Evolutionary conservation across 2,113 vertebrate genomes (phyloP), one percentile per base, ranked within the genome.

Genomic region (Hiodon alosoides): DNA sequence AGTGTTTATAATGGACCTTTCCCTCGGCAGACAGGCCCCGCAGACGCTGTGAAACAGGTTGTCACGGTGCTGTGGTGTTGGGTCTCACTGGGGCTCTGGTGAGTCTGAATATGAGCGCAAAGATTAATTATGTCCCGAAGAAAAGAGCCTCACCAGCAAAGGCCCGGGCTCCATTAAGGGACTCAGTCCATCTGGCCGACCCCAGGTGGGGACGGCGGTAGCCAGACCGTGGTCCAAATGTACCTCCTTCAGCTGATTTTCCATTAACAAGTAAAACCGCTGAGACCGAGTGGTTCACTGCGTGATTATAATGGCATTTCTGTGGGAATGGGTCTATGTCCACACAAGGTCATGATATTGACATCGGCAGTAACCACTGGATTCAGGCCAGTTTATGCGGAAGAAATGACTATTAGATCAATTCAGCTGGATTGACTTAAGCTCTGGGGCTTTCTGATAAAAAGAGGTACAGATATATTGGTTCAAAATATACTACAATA

Each of bases 401-500:
- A 17, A 47, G 46, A 66, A 66, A 85, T 76, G 82, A 81, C 85
- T 85, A 74, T 86, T 85, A 86, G 87, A 90, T 89, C 86, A 81
- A 87, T 90, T 80, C 71, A 81, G 85, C 86, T 86, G 88, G 88
- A 89, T 89, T 80, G 86, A 87, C 89, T 90, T 87, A 89, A 87
- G 86, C 86, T 88, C 79, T 79, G 81, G 85, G 85, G 81, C 76
- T 75, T 81, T 86, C 83, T 60, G 47, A 14, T 69, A 52, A n/a
- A 48, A 69, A 52, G 73, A 73, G 5, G 80, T 87, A 81, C 76
- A 81, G 81, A 86, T 88, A 87, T 78, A 86, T 66, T 66, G 31
- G 2, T 66, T 8, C 13, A 7, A 0, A 46, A 46, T 2, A 65
- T 65, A 46, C 4, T 66, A 11, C 2, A 48, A 11, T 66, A 3